These are phyloP conservation scores for Mionectes olivaceus DNA, from an alignment of 2,797 vertebrate genomes.

Conservation along the genomic window DNA sequence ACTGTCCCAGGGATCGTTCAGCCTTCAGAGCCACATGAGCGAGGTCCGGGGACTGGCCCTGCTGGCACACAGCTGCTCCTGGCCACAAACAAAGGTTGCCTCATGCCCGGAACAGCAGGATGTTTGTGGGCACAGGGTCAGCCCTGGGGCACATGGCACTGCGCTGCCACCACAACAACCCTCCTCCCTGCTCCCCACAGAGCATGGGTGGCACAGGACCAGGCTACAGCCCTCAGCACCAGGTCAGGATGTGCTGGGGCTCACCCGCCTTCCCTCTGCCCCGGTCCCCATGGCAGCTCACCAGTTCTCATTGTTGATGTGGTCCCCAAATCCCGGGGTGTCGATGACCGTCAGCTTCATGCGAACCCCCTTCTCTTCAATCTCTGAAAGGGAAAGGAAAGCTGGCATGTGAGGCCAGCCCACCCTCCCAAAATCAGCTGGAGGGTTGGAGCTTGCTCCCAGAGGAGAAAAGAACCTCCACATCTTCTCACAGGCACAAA, in stretches of 20 bases:
- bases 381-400: slow-evolving; percentile 79
- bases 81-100: slow-evolving; percentile 15
- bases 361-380: slow-evolving; percentile 95
- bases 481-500: neutral
- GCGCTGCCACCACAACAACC: neutral
- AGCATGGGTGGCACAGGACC: neutral
- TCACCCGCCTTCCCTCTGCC: neutral
- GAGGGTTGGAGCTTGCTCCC: neutral
- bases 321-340: slow-evolving; percentile 96
- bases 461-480: neutral
- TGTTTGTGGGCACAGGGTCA: slow-evolving; percentile 7
- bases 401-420: accelerated
- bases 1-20: neutral
- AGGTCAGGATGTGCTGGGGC: neutral
- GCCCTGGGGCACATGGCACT: neutral
- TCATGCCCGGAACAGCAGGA: slow-evolving; percentile 44
- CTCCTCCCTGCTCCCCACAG: neutral
- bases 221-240: neutral
- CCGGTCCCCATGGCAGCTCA: slow-evolving; percentile 63
- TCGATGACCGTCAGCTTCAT: slow-evolving; percentile 98
- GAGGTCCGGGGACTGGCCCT: neutral
- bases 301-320: slow-evolving; percentile 99
- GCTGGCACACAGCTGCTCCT: slow-evolving; percentile 48
- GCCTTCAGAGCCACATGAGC: slow-evolving; percentile 12
- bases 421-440: neutral